These are phyloP conservation scores for Crambe crambe DNA, from an alignment of 37 sponge, comb jelly and placozoan genomes.

Conservation along the genomic window DNA sequence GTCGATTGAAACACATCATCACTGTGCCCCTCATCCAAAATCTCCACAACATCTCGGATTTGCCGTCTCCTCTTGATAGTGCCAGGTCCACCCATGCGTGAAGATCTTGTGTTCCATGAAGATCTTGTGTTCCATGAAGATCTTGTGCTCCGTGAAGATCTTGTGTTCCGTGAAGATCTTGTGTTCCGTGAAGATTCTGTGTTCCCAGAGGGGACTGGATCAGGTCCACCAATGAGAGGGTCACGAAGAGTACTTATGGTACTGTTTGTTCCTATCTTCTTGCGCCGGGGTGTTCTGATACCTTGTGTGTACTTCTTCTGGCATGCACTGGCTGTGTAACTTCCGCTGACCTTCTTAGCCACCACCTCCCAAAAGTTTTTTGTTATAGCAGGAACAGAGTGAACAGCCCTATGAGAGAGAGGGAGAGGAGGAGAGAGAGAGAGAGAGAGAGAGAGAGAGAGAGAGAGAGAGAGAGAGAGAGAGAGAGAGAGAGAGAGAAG, in stretches of 20 bases:
- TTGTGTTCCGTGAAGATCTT: not conserved
- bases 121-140: not conserved
- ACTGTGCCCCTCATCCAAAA: constrained; percentile 26
- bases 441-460: not conserved
- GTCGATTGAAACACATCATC: constrained; percentile 58
- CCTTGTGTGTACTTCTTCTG: constrained; percentile 11
- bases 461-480: not conserved
- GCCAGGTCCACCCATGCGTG: constrained; percentile 34
- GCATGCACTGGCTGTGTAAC: constrained; percentile 48
- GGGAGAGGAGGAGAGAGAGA: not conserved
- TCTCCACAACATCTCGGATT: constrained; percentile 10
- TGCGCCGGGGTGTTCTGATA: not conserved
- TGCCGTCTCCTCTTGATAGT: constrained; percentile 68
- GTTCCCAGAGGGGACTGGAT: too few species aligned
- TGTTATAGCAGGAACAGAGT: constrained; percentile 36
- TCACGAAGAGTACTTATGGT: not conserved
- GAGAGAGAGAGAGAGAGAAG: not conserved
- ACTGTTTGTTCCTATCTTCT: not conserved
- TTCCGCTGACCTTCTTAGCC: constrained; percentile 4
- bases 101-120: not conserved
- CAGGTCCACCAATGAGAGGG: not conserved
- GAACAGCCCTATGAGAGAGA: constrained; percentile 32
- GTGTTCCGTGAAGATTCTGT: not conserved
- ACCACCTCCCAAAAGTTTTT: constrained; percentile 55
- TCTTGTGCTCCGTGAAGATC: not conserved